phyloP scores from a whole-genome alignment of 2,113 vertebrate species.

The Egretta garzetta region DNA sequence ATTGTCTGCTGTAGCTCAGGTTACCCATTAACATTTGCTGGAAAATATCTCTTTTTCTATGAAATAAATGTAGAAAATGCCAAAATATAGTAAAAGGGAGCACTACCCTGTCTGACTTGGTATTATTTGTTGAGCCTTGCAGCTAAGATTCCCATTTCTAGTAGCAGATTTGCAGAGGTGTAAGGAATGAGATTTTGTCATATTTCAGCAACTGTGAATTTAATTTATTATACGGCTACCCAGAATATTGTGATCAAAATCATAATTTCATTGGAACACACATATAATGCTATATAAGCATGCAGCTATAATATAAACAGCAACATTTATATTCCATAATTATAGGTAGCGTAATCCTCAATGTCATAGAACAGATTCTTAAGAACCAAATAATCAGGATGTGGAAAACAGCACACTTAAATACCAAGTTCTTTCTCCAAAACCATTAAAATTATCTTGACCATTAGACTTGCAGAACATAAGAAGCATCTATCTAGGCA shows the following conservation, averaged over 20 bases:
- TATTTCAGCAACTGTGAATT: background rate
- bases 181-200: background rate
- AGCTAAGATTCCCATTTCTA: background rate
- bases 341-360: background rate
- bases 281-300: background rate
- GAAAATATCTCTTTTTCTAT: background rate
- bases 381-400: background rate
- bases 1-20: background rate
- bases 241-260: background rate
- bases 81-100: background rate
- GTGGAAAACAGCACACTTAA: background rate
- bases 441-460: background rate
- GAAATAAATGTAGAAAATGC: background rate
- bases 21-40: background rate
- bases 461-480: background rate
- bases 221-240: background rate
- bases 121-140: background rate
- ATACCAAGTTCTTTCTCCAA: background rate
- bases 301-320: background rate
- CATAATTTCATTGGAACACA: background rate
- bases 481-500: background rate
- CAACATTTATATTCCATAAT: background rate
- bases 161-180: background rate
- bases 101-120: background rate
- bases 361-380: background rate